phyloP scores from a whole-genome alignment of 2,797 vertebrate species.

The Ceryle rudis region DNA sequence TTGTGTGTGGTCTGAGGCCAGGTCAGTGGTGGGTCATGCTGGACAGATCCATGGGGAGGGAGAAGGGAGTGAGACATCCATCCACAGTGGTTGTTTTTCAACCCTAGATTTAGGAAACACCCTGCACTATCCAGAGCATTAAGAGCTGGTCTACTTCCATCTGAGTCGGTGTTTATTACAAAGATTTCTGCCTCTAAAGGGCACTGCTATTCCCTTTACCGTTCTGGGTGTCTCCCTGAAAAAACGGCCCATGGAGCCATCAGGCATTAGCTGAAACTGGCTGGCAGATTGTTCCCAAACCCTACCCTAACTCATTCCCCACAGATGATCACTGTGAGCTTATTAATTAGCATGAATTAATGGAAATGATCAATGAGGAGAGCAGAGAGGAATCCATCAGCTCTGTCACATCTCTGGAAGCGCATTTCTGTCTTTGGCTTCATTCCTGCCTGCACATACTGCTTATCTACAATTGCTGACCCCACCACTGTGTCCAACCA shows the following conservation, averaged over 20 bases:
- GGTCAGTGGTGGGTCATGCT: neutral
- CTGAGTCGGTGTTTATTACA: neutral
- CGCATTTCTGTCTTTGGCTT: neutral
- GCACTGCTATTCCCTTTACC: neutral
- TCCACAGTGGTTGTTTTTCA: neutral
- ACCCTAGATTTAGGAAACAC: neutral
- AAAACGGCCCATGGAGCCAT: neutral
- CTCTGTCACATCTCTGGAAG: neutral
- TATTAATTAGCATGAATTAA: neutral
- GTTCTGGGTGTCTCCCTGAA: neutral
- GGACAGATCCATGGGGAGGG: neutral
- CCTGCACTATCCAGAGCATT: neutral
- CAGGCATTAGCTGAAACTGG: accelerated
- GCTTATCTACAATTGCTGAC: neutral
- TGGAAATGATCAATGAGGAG: neutral
- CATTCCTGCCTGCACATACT: neutral
- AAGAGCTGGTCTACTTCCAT: neutral
- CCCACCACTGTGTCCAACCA: accelerated
- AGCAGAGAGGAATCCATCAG: neutral
- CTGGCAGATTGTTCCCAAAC: neutral
- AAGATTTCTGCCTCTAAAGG: neutral
- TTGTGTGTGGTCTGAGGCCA: accelerated
- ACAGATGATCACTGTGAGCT: neutral
- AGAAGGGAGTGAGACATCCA: neutral
- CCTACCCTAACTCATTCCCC: neutral